A percentile compares a stretch with the other conserved stretches of the same genome.
phyloP scores from a whole-genome alignment of 2,113 vertebrate species.

The Syngnathus typhle region DNA sequence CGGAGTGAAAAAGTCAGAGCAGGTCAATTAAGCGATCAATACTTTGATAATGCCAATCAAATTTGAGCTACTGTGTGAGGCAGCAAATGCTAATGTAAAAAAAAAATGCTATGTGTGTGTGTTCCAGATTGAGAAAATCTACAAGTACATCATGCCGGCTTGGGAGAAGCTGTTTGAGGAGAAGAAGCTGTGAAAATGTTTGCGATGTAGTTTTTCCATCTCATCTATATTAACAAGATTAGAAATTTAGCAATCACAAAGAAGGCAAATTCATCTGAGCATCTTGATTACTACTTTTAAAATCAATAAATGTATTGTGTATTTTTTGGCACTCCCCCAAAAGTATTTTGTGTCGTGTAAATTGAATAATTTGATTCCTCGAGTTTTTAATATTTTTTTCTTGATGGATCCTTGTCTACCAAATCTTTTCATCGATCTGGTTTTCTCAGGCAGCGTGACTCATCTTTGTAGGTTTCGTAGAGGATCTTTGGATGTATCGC shows the following conservation, averaged over 20 bases:
- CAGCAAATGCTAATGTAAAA: background rate
- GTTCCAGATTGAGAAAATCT: conserved; percentile 63
- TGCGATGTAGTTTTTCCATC: conserved; percentile 1
- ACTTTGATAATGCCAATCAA: background rate
- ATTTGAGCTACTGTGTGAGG: background rate
- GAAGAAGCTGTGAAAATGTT: conserved; percentile 54
- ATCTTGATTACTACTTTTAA: background rate
- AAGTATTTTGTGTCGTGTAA: background rate
- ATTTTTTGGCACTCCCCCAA: background rate
- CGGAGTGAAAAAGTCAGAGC: conserved; percentile 70
- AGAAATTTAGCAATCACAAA: background rate
- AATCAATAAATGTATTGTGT: background rate
- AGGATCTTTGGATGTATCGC: background rate
- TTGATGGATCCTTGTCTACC: too few relatives aligned
- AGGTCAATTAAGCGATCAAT: conserved; percentile 44
- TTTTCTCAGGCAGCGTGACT: background rate
- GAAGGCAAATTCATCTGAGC: background rate
- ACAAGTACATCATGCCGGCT: conserved; percentile 60
- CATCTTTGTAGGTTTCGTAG: background rate
- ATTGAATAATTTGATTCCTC: background rate
- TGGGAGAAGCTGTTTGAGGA: conserved; percentile 68
- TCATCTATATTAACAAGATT: background rate
- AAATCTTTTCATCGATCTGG: background rate
- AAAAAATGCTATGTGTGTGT: background rate
- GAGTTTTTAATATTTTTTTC: too few relatives aligned